Evolutionary conservation across 2,888 invertebrate genomes (phyloP).

Genomic region (Laspeyria flexula): DNA sequence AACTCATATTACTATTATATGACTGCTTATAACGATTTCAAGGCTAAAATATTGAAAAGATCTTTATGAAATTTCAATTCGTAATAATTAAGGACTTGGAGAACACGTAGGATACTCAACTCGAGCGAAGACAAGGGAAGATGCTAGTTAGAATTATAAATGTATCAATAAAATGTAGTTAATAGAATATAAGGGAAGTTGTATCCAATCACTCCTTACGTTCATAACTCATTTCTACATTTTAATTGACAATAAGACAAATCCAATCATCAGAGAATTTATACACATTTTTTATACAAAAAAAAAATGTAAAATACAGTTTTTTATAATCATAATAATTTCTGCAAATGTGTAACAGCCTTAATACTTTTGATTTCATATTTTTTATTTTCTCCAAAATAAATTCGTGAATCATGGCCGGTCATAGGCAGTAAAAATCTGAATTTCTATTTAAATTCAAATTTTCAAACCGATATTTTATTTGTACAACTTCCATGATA

Average conservation of each 20-base stretch:
- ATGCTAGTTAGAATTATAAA: too few species aligned
- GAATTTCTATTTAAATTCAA: slow-evolving; percentile 26
- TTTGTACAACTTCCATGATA: slow-evolving; percentile 12
- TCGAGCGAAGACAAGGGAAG: too few species aligned
- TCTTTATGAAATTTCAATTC: too few species aligned
- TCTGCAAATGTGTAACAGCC: slow-evolving; percentile 23
- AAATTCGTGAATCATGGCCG: slow-evolving; percentile 47
- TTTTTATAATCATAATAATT: background rate
- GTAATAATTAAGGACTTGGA: too few species aligned
- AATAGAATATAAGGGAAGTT: background rate
- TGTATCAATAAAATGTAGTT: background rate
- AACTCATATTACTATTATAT: too few species aligned
- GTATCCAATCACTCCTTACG: background rate
- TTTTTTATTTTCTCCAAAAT: slow-evolving; percentile 34
- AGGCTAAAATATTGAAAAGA: too few species aligned
- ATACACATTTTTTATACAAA: background rate
- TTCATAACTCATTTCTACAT: background rate
- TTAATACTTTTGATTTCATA: background rate
- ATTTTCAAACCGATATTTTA: slow-evolving; percentile 5
- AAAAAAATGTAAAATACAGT: background rate
- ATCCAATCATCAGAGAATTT: background rate
- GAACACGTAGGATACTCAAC: too few species aligned
- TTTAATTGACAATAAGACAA: slow-evolving; percentile 7
- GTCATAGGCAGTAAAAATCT: slow-evolving; percentile 25
- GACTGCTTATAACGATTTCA: too few species aligned